Conservation (phyloP, 2,888 invertebrate genomes). For the Oligia latruncula region DNA sequence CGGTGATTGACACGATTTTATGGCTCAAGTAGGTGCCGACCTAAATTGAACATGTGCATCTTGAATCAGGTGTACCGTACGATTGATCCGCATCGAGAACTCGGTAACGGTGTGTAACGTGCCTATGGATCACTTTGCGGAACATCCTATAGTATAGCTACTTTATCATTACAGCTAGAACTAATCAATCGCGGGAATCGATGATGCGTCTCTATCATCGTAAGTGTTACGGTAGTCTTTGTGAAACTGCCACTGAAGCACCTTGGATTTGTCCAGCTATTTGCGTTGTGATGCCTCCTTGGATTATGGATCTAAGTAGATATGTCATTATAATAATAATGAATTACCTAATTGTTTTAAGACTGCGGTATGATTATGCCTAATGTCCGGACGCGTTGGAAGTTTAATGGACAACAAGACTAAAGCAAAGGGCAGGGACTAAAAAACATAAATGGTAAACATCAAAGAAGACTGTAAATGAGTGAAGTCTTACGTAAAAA, state of each 20-base stretch:
- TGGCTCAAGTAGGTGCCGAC: conserved; percentile 69
- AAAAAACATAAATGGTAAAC: background rate
- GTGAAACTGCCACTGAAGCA: background rate
- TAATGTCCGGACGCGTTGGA: too few species aligned
- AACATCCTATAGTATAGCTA: conserved; percentile 62
- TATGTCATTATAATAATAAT: conserved; percentile 3
- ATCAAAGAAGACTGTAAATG: background rate
- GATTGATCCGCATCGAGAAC: conserved; percentile 81
- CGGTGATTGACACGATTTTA: conserved; percentile 54
- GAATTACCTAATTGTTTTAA: background rate
- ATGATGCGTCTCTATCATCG: conserved; percentile 25
- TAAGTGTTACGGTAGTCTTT: conserved; percentile 29
- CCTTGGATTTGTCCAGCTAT: background rate
- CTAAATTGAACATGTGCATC: conserved; percentile 76
- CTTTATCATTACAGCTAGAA: conserved; percentile 47
- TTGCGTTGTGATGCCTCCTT: background rate
- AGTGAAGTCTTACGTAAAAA: background rate
- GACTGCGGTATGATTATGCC: background rate
- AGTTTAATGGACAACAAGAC: background rate
- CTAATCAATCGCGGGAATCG: conserved; percentile 40
- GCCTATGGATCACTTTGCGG: conserved; percentile 68
- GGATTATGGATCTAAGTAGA: background rate
- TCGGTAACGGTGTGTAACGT: conserved; percentile 80
- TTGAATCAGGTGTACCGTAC: conserved; percentile 81
- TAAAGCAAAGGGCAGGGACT: background rate